These are phyloP conservation scores for Centrocercus urophasianus DNA, from an alignment of 2,113 vertebrate genomes.

Conservation along the genomic window DNA sequence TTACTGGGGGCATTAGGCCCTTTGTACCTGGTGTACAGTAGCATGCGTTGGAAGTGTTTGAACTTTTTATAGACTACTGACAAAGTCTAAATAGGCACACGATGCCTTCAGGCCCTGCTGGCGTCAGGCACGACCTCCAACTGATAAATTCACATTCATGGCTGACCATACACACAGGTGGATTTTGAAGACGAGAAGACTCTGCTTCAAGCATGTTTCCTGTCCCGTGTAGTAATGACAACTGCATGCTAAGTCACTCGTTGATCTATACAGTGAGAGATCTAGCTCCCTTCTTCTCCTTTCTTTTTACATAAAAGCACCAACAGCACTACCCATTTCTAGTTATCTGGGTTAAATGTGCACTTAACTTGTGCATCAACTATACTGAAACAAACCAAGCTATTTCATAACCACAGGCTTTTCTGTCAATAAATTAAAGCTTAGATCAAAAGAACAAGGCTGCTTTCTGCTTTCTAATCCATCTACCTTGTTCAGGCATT, in stretches of 20 bases:
- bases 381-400: not conserved
- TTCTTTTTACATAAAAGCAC: not conserved
- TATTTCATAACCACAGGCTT: not conserved
- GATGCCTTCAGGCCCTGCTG: rapidly evolving
- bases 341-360: not conserved
- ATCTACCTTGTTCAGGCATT: not conserved
- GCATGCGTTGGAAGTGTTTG: not conserved
- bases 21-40: conserved; percentile 71
- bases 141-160: rapidly evolving
- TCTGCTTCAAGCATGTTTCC: not conserved
- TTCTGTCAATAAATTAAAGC: not conserved
- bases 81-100: not conserved
- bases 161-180: not conserved
- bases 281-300: not conserved
- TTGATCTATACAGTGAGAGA: not conserved
- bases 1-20: conserved; percentile 65
- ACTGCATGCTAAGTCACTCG: rapidly evolving
- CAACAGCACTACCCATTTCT: not conserved
- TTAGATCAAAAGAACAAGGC: not conserved
- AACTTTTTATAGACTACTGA: conserved; percentile 35
- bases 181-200: not conserved
- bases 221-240: not conserved
- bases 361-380: not conserved
- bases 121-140: not conserved
- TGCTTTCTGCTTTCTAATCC: not conserved